Evolutionary conservation across 2,113 vertebrate genomes (phyloP).

Genomic region (Albula glossodonta): DNA sequence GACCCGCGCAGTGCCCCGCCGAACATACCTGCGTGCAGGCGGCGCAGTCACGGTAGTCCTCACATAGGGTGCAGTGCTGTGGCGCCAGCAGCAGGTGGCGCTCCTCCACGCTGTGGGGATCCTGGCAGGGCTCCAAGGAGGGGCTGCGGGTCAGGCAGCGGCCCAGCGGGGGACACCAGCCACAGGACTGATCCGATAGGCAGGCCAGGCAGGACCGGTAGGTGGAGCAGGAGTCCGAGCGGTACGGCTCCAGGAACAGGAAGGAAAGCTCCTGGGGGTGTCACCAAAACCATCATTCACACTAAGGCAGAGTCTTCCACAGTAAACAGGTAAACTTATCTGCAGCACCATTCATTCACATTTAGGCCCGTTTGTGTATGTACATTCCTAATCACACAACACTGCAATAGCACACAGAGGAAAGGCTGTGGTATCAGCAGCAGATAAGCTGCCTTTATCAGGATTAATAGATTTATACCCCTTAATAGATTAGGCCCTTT

Average conservation of each 20-base stretch:
- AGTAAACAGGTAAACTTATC: too few species aligned
- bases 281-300: too few species aligned
- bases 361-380: too few species aligned
- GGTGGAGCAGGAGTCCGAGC: slow-evolving; percentile 72
- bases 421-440: too few species aligned
- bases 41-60: slow-evolving; percentile 86
- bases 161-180: slow-evolving; percentile 79
- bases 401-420: too few species aligned
- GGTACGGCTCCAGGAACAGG: slow-evolving; percentile 86
- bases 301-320: too few species aligned
- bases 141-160: slow-evolving; percentile 71
- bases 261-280: slow-evolving; percentile 83
- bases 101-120: slow-evolving; percentile 49
- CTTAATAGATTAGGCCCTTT: too few species aligned
- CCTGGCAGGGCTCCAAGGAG: slow-evolving; percentile 63
- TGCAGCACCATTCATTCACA: too few species aligned
- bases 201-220: slow-evolving; percentile 86
- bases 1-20: neutral
- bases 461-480: too few species aligned
- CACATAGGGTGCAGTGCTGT: slow-evolving; percentile 82
- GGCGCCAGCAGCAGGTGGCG: slow-evolving; percentile 80
- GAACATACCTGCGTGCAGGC: slow-evolving; percentile 79
- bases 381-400: too few species aligned
- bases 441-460: too few species aligned
- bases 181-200: slow-evolving; percentile 86